These are phyloP conservation scores for Zosterops borbonicus DNA, from an alignment of 2,113 vertebrate species.

Conservation along the genomic window DNA sequence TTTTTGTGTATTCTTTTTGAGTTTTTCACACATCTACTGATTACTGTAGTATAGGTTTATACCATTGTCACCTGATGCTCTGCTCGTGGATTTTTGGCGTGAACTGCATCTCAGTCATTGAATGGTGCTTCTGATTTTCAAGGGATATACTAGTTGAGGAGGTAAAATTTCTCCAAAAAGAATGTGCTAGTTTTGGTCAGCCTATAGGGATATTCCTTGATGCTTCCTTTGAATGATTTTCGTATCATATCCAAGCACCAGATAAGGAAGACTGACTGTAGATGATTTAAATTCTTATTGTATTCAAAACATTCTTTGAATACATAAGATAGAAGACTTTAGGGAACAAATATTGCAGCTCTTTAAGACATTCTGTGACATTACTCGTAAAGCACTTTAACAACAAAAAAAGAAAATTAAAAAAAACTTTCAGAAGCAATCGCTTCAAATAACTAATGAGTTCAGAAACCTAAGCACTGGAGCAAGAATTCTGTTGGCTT, in stretches of 20 bases:
- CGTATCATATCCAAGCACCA: not conserved
- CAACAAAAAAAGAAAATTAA: no score
- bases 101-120: not conserved
- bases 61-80: not conserved
- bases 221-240: not conserved
- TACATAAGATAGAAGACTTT: not conserved
- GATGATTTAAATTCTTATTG: not conserved
- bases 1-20: not conserved
- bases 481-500: not conserved
- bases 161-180: not conserved
- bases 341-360: not conserved
- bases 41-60: not conserved
- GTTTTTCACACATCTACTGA: not conserved
- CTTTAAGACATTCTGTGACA: not conserved
- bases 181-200: not conserved
- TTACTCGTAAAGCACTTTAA: not conserved
- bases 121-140: not conserved
- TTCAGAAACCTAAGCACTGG: not conserved
- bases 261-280: not conserved
- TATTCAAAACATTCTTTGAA: not conserved
- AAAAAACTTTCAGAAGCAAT: not conserved
- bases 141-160: not conserved
- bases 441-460: rapidly evolving
- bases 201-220: not conserved
- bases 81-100: not conserved